These are phyloP conservation scores for Amblyraja radiata DNA, from an alignment of 2,797 vertebrate species.

Conservation along the genomic window DNA sequence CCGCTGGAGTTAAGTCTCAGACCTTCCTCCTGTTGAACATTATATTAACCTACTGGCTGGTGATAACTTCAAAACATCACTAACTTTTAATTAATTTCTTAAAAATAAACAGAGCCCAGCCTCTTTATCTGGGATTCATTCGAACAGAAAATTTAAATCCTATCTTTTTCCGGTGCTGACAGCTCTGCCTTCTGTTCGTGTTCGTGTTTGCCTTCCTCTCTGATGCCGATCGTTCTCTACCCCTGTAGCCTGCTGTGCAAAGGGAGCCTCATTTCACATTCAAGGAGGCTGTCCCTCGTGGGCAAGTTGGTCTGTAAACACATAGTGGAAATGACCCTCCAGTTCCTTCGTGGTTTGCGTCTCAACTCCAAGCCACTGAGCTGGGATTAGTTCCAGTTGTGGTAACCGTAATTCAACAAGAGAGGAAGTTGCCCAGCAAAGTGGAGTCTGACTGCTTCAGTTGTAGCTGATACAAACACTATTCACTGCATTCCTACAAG, in stretches of 20 bases:
- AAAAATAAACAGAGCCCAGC: background rate
- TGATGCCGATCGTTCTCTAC: background rate
- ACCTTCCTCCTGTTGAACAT: background rate
- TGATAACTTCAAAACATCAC: background rate
- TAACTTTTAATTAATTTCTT: background rate
- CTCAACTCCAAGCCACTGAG: no score
- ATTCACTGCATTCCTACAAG: no score
- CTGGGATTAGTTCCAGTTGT: no score
- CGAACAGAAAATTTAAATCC: background rate
- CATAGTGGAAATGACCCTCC: no score
- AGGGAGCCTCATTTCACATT: no score
- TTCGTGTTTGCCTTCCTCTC: background rate
- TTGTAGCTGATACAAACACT: no score
- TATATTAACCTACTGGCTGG: background rate
- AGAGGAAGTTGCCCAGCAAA: no score
- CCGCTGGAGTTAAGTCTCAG: background rate
- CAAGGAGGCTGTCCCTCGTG: no score
- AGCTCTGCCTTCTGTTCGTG: background rate
- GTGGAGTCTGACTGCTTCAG: no score
- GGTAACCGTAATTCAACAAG: no score
- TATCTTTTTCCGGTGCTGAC: background rate
- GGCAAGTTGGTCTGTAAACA: no score
- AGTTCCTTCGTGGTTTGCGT: no score
- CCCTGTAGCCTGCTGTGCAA: background rate
- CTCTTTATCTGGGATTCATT: background rate